Base-by-base conservation (phyloP, 2,113 vertebrate genomes). In the Chloebia gouldiae region DNA sequence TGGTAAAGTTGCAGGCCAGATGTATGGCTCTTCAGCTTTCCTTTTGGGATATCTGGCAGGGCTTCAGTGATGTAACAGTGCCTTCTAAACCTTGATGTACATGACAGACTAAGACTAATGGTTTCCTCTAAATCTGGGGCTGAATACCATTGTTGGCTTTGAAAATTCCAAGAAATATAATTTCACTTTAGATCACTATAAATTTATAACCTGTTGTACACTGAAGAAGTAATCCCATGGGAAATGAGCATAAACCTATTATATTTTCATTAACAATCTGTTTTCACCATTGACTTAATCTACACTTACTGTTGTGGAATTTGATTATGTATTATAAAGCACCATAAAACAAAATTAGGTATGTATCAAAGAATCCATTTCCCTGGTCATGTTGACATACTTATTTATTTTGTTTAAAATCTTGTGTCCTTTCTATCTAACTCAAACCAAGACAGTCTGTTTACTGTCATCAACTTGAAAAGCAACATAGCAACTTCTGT, bases 191-290 rank as follows among this genome's bases (percentile, higher is more conserved):
- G 95, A 96, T 96, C 69, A 89, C 84, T 95, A 97, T 95, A 96
- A 97, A 97, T 92, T 97, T 97, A 97, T 96, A 97, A 97, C 40
- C 93, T 97, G 96, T 96, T 97, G 81, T 87, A 94, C 72, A 94
- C 63, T 92, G 95, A 93, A 96, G 88, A 86, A 98, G 89, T 92
- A 95, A 93, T 94, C 93, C 93, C 85, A 70, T 7, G 83, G 95
- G 97, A 96, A 96, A 97, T 69, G 88, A 92, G 60, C 90, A 93
- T 90, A 97, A 97, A 95, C 79, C 73, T 93, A 88, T 86, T 97
- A 92, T 87, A 97, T 89, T 97, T 95, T 96, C 93, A 98, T 96
- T 97, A 97, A 97, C 87, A 97, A 95, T 97, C 94, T 97, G 64
- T 96, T 98, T 97, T 96, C 88, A 94, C 81, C 82, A 94, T 92